Base-by-base conservation (phyloP, 2,113 vertebrate genomes). In the Oryzias javanicus region DNA sequence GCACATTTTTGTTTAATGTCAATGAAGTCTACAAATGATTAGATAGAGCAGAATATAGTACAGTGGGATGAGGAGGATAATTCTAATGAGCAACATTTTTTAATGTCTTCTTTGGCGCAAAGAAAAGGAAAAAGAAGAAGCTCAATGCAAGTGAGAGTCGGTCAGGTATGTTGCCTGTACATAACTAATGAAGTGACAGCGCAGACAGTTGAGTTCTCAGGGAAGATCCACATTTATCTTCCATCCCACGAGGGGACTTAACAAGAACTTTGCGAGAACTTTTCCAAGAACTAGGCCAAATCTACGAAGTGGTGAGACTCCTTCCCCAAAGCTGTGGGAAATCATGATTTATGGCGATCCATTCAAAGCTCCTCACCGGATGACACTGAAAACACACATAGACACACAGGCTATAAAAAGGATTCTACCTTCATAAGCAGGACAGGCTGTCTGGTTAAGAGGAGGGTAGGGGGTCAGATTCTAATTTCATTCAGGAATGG, bases 311-410 rank as follows among this genome's bases (percentile, higher is more conserved):
- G 74, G 72, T 81, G 70, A 85, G 35, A 56, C 69, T 71, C 63
- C 47, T 54, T 81, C 74, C 80, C 78, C 42, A 64, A 70, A 81
- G 73, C 67, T 64, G 72, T 52, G 76, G 47, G 55, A 69, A 71
- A 79, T 51, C 41, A 52, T 82, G 80, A 88, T 88, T 83, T 86
- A 86, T 88, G 66, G 66, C 42, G 4, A 79, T 61, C 58, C 55
- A 25, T 67, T 75, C 62, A 60, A 68, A 55, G 24, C 55, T 54
- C 35, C 45, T 52, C 62, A 27, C 65, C 55, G 55, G 63, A 66
- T 72, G 79, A 74, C 81, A 80, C 69, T 25, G 66, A n/a, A 65
- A 53, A 73, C 83, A 83, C 76, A 82, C 72, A 71, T 80, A 22
- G 76, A 76, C 61, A 66, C 74, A 72, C 29, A 60, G 58, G 45